phyloP scores from a whole-genome alignment of 2,113 vertebrate genomes.

The Ictalurus punctatus region DNA sequence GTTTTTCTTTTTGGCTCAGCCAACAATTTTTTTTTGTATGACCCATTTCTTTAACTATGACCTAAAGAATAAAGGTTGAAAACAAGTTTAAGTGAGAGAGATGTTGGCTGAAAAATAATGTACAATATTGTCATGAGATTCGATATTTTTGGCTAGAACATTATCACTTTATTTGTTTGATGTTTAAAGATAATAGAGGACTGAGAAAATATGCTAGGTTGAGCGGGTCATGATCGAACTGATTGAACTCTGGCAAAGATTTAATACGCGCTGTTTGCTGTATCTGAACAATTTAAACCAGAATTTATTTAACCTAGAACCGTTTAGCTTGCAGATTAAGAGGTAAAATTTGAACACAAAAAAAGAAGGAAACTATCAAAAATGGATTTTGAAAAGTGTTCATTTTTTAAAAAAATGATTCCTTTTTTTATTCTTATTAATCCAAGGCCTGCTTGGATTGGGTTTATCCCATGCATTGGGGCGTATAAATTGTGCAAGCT shows the following conservation, averaged over 20 bases:
- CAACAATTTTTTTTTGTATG: conserved; percentile 2
- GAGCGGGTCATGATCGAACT: not conserved
- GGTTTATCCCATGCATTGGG: not conserved
- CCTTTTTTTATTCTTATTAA: not conserved
- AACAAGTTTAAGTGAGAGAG: not conserved
- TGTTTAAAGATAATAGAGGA: not conserved
- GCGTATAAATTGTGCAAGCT: conserved; percentile 1
- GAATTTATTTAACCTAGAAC: not conserved
- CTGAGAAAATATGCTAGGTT: not conserved
- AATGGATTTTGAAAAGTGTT: not conserved
- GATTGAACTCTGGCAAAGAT: not conserved
- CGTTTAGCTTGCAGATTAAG: not conserved
- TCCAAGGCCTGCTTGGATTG: not conserved
- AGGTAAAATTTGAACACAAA: not conserved
- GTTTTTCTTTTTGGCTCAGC: conserved; percentile 3
- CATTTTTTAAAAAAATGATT: not conserved
- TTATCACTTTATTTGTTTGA: not conserved
- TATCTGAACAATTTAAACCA: not conserved
- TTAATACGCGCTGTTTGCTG: not conserved
- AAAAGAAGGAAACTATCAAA: not conserved
- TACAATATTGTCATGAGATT: not conserved
- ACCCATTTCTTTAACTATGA: not conserved
- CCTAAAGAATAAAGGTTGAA: not conserved
- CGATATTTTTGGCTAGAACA: not conserved
- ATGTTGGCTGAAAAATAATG: not conserved